Conservation (phyloP, 2,797 vertebrate species). For the Limosa lapponica region DNA sequence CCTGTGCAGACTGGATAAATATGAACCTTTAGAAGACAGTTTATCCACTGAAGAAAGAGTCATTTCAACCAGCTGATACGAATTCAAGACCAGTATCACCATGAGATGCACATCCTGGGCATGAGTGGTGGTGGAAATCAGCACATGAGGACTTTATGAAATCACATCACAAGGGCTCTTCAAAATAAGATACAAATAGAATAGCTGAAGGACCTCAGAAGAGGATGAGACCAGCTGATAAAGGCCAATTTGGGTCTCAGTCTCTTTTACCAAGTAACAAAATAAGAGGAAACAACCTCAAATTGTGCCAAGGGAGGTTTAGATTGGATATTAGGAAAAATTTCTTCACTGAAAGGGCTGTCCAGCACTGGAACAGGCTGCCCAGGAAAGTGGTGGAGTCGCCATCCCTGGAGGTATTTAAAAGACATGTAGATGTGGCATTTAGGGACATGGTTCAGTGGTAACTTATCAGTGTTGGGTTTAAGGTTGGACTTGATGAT, state of each 20-base stretch:
- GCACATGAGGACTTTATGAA: not conserved
- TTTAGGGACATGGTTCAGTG: not conserved
- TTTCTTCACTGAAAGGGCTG: not conserved
- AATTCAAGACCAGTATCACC: not conserved
- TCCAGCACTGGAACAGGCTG: not conserved
- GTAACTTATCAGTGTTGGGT: not conserved
- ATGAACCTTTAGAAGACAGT: not conserved
- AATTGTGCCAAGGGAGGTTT: not conserved
- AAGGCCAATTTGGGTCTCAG: rapidly evolving
- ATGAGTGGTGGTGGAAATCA: not conserved
- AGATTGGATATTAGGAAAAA: not conserved
- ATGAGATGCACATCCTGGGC: not conserved
- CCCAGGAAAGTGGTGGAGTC: not conserved
- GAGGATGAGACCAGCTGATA: not conserved
- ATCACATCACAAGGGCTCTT: not conserved
- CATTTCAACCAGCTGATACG: not conserved
- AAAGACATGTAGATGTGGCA: not conserved
- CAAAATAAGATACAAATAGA: not conserved
- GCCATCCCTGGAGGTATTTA: not conserved
- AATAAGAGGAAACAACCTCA: not conserved
- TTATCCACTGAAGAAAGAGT: not conserved
- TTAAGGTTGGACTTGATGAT: rapidly evolving
- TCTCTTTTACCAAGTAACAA: not conserved
- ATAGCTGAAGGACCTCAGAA: not conserved
- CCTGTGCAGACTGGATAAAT: not conserved